Evolutionary conservation across 2,888 invertebrate genomes (phyloP), one percentile per base, ranked within the genome.

Genomic region (Cremastobaeus sp.): DNA sequence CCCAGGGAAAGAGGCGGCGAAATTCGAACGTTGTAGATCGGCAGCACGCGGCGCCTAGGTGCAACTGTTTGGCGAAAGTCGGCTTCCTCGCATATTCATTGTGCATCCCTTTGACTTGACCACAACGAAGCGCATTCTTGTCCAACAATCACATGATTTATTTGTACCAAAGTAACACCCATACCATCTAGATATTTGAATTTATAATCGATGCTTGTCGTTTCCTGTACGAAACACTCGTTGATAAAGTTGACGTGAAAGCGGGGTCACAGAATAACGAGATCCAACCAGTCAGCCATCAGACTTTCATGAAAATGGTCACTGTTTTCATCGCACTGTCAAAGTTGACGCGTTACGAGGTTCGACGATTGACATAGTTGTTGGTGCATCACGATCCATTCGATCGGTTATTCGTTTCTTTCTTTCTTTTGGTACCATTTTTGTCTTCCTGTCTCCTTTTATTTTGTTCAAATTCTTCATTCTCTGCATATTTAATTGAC

Each of bases 31-130:
- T n/a, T n/a, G n/a, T n/a, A n/a, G n/a, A n/a, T n/a, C n/a, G n/a
- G n/a, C n/a, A n/a, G n/a, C n/a, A n/a, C n/a, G n/a, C n/a, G n/a
- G n/a, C n/a, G 34, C 12, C 45, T 30, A 47, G 17, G 37, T 15
- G 25, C n/a, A 37, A 52, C 25, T 11, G 43, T 60, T 34, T 32
- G 60, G 50, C 50, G 32, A 50, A 48, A 30, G 30, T 55, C 39
- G 47, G 32, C 57, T 77, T 85, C 83, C 83, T 86, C 86, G 87
- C 86, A 87, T 87, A 87, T 83, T 87, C 87, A 87, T 87, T 87
- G 87, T 87, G 87, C 87, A 87, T 87, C 86, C 85, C 85, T 76
- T 77, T 78, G 79, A 82, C 76, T 81, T 78, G 79, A 81, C 77
- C 72, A 82, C 84, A 85, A 84, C 85, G 83, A 86, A 84, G 83